These are phyloP conservation scores for Apotomis capreana DNA, from an alignment of 2,888 invertebrate genomes.

Conservation along the genomic window DNA sequence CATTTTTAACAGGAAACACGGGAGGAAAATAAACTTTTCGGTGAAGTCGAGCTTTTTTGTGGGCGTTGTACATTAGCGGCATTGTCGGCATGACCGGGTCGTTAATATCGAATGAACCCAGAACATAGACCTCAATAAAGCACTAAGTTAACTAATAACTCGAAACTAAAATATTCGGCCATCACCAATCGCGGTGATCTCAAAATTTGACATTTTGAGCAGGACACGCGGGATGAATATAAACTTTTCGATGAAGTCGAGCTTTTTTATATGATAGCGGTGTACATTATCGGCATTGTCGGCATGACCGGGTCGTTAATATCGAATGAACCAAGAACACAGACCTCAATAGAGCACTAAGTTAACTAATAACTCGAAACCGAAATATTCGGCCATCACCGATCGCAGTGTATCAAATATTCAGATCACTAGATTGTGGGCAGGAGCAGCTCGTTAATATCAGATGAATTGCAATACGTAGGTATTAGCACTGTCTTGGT, in stretches of 20 bases:
- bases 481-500: conserved; percentile 8
- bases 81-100: background rate
- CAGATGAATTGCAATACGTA: conserved; percentile 6
- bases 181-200: background rate
- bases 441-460: conserved; percentile 4
- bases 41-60: no score
- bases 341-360: conserved; percentile 2
- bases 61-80: no score
- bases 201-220: conserved; percentile 11
- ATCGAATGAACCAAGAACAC: background rate
- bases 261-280: no score
- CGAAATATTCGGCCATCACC: background rate
- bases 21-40: no score
- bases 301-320: conserved; percentile 5
- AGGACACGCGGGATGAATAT: no score
- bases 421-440: conserved; percentile 10
- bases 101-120: conserved; percentile 3
- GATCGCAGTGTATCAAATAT: conserved; percentile 3
- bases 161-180: background rate
- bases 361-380: background rate
- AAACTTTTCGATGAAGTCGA: no score
- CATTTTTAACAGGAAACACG: background rate
- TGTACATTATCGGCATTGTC: no score
- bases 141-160: conserved; percentile 7
- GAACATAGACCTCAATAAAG: background rate